Evolutionary conservation across 2,888 invertebrate species (phyloP).

Genomic region (Epinotia demarniana): DNA sequence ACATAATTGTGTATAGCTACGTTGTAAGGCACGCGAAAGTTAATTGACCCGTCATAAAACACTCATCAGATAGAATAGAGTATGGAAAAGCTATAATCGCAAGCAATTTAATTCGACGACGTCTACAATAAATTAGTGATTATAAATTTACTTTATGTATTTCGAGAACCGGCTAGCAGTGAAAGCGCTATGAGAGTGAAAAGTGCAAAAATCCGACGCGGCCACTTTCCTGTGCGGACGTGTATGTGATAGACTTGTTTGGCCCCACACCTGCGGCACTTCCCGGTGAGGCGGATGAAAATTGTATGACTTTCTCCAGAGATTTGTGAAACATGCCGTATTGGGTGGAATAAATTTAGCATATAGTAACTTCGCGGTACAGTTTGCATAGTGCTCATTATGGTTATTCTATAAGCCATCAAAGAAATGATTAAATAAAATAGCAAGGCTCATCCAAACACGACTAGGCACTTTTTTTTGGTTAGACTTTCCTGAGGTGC

Average conservation of each 20-base stretch:
- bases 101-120: slow-evolving; percentile 40
- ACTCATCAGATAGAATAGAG: slow-evolving; percentile 27
- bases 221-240: slow-evolving; percentile 69
- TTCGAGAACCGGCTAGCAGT: slow-evolving; percentile 50
- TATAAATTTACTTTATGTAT: slow-evolving; percentile 37
- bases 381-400: background rate
- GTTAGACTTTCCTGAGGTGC: no score
- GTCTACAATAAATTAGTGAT: slow-evolving; percentile 39
- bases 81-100: slow-evolving; percentile 39
- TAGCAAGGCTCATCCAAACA: background rate
- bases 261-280: slow-evolving; percentile 44
- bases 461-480: background rate
- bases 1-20: background rate
- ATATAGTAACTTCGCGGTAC: background rate
- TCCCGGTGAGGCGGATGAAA: slow-evolving; percentile 41
- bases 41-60: slow-evolving; percentile 37
- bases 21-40: slow-evolving; percentile 22
- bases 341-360: background rate
- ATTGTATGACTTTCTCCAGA: slow-evolving; percentile 43
- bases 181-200: slow-evolving; percentile 72
- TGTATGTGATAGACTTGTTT: slow-evolving; percentile 65
- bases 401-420: background rate
- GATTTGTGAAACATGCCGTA: slow-evolving; percentile 15
- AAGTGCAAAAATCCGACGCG: slow-evolving; percentile 70
- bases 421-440: background rate